A percentile compares a stretch with the other conserved stretches of the same genome.
Evolutionary conservation across 2,888 invertebrate species (phyloP).

Genomic region (Quadroppia sp.): DNA sequence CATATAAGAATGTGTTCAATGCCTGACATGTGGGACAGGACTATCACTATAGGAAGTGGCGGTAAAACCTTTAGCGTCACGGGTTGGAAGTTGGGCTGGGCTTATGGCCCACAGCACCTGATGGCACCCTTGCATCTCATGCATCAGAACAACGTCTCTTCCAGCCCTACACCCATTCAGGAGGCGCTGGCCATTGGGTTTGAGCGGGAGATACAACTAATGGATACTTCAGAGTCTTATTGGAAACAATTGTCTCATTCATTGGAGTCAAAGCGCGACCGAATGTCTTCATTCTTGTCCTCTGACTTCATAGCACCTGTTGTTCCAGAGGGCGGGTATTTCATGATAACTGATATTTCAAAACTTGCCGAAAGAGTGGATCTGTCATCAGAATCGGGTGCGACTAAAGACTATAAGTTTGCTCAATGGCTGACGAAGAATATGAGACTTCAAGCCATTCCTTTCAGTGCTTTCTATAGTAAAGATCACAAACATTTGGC

Average conservation of each 20-base stretch:
- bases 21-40: slow-evolving; percentile 96
- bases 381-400: slow-evolving; percentile 56
- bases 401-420: slow-evolving; percentile 74
- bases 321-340: slow-evolving; percentile 94
- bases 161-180: slow-evolving; percentile 79
- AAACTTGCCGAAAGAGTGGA: slow-evolving; percentile 60
- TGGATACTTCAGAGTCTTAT: slow-evolving; percentile 73
- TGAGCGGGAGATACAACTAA: slow-evolving; percentile 71
- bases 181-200: slow-evolving; percentile 88
- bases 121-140: slow-evolving; percentile 74
- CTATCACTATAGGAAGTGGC: slow-evolving; percentile 92
- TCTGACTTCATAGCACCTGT: slow-evolving; percentile 84
- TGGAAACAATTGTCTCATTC: slow-evolving; percentile 71
- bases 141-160: slow-evolving; percentile 92
- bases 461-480: slow-evolving; percentile 88
- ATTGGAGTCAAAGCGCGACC: slow-evolving; percentile 67
- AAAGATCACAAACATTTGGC: slow-evolving; percentile 70
- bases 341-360: slow-evolving; percentile 90
- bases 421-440: slow-evolving; percentile 91
- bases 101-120: slow-evolving; percentile 70
- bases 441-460: slow-evolving; percentile 83
- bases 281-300: slow-evolving; percentile 66
- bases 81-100: slow-evolving; percentile 96
- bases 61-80: slow-evolving; percentile 98
- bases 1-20: slow-evolving; percentile 86